phyloP scores from a whole-genome alignment of 2,888 invertebrate species.

The Eutolmus rufibarbis region DNA sequence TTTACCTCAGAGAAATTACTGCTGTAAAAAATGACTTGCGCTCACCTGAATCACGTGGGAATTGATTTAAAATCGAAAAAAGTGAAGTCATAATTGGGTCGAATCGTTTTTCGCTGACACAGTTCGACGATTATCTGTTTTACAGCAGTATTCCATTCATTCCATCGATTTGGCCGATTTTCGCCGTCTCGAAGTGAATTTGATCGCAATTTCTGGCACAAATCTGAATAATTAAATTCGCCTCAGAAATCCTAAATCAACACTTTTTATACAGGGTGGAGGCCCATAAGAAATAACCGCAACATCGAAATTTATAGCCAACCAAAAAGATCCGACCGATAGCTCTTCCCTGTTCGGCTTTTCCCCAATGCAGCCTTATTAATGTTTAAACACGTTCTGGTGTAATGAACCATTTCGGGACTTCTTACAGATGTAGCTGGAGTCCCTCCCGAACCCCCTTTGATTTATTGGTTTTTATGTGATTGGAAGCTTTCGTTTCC shows the following conservation, averaged over 20 bases:
- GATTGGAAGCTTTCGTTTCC: conserved; percentile 41
- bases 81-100: neutral
- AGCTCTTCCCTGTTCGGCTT: neutral
- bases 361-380: conserved; percentile 43
- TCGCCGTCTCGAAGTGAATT: neutral
- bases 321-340: conserved; percentile 24
- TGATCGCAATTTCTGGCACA: conserved; percentile 12
- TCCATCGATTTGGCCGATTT: neutral
- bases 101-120: neutral
- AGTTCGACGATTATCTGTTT: neutral
- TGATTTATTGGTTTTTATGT: conserved; percentile 43
- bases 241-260: conserved; percentile 36
- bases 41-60: neutral
- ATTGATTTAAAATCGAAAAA: neutral
- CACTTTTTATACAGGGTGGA: neutral
- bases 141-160: neutral
- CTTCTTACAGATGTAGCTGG: conserved; percentile 24
- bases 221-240: conserved; percentile 41
- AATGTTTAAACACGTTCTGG: conserved; percentile 45
- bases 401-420: conserved; percentile 44
- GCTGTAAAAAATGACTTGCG: neutral
- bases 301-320: conserved; percentile 43
- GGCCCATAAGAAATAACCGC: conserved; percentile 41
- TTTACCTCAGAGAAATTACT: neutral
- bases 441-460: conserved; percentile 14